phyloP scores from a whole-genome alignment of 1,140 invertebrate genomes.

The Euwallacea fornicatus region DNA sequence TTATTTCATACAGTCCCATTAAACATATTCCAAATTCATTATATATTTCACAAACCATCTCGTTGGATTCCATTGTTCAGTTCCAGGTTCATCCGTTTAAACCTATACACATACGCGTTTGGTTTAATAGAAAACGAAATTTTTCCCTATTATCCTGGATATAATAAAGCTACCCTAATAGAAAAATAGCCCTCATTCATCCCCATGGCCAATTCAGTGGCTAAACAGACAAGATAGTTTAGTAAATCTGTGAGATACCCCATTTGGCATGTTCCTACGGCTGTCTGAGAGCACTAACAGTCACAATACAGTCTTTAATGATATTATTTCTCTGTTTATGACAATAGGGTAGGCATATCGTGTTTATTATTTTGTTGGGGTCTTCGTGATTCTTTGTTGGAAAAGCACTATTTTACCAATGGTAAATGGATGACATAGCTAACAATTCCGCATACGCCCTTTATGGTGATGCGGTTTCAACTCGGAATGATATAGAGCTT shows the following conservation, averaged over 20 bases:
- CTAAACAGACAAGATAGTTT: conserved; percentile 34
- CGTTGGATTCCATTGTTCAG: conserved; percentile 24
- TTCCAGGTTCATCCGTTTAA: conserved; percentile 20
- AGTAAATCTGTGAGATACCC: conserved; percentile 32
- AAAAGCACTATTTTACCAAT: too few relatives aligned
- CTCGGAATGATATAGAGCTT: conserved; percentile 19
- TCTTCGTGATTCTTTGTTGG: too few relatives aligned
- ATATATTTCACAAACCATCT: conserved; percentile 14
- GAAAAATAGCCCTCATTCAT: conserved; percentile 27
- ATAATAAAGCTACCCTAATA: conserved; percentile 28
- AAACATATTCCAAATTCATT: too few relatives aligned
- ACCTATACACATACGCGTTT: background rate
- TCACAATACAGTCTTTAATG: conserved; percentile 17
- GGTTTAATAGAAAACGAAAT: conserved; percentile 23
- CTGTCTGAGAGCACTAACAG: conserved; percentile 20
- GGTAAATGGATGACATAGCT: background rate
- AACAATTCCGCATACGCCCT: background rate
- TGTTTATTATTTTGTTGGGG: too few relatives aligned
- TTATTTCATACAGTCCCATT: too few relatives aligned
- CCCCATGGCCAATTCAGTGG: conserved; percentile 27
- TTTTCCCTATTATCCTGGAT: conserved; percentile 11
- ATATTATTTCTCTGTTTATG: conserved; percentile 16
- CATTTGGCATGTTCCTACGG: conserved; percentile 28
- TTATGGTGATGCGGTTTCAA: conserved; percentile 10
- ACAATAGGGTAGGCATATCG: too few relatives aligned